Evolutionary conservation across 2,797 vertebrate species (phyloP), one percentile per base, ranked within the genome.

Genomic region (Pipistrellus nathusii): DNA sequence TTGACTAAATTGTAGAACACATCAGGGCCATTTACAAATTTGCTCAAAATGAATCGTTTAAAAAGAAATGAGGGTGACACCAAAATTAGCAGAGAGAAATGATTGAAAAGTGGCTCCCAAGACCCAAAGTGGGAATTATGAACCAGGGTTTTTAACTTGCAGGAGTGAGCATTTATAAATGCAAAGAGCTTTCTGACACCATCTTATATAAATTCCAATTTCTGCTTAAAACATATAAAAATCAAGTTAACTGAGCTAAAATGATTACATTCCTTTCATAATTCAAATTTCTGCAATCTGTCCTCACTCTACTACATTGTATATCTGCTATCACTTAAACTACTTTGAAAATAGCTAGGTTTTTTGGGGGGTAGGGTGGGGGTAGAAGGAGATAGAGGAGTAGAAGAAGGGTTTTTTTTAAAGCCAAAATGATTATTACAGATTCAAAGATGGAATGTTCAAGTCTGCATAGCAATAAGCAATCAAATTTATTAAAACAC

Each of bases 1-100:
- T 99, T 99, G 99, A 99, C 99, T 99, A 99, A 99, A 99, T 99
- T 99, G 99, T 99, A 99, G 99, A 99, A 99, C 99, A 99, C 99
- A 99, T 99, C 98, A 99, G 99, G 99, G 99, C 99, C 99, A 99
- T 99, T 99, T 99, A 99, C 99, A 99, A 99, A 99, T 99, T 99
- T 99, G 99, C 99, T 99, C 99, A 99, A 99, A 99, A 99, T 99
- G 99, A 99, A 99, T 99, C 99, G 98, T 99, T 99, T 99, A 99
- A 99, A 99, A 99, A 98, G 99, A 99, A 99, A 99, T 99, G 99
- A 99, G 99, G 99, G 99, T 99, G 99, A 99, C 99, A 99, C 99
- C 99, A 99, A 99, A 99, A 99, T 99, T 99, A 99, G 99, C 99
- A 99, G 98, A 98, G 98, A 99, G 98, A 99, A 99, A 99, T 99